Conservation (phyloP, 2,113 vertebrate genomes). For the Lasiurus cinereus region DNA sequence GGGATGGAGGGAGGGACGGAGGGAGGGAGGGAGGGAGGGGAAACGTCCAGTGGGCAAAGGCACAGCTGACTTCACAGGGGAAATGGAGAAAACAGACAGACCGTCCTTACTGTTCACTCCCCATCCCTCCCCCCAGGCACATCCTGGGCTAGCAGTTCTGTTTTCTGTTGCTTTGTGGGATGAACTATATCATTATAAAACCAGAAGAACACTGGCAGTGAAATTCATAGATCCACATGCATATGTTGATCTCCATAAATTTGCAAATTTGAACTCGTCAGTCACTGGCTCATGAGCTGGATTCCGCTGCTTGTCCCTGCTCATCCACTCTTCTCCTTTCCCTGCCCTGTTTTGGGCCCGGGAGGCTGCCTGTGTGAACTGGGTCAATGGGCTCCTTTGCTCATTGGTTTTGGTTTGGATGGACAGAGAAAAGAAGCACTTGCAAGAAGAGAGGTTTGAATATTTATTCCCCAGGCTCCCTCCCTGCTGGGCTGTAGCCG, state of each 20-base stretch:
- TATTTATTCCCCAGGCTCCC: neutral
- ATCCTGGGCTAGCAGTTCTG: neutral
- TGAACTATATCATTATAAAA: neutral
- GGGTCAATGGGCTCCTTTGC: neutral
- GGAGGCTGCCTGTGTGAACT: neutral
- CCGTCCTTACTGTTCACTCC: neutral
- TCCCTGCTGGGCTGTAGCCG: neutral
- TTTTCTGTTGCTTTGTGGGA: neutral
- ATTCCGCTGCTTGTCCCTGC: neutral
- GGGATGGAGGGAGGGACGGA: accelerated
- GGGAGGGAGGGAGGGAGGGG: accelerated
- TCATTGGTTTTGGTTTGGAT: neutral
- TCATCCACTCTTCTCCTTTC: neutral
- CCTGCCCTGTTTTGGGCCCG: neutral
- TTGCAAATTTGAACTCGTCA: neutral
- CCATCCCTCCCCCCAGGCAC: too few species aligned
- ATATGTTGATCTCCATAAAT: neutral
- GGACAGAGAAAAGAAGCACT: neutral
- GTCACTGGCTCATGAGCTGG: neutral
- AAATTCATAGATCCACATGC: neutral
- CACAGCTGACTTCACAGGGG: neutral
- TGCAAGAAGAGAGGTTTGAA: neutral
- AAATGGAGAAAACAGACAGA: neutral
- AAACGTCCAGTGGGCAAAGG: neutral
- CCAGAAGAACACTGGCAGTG: conserved; percentile 1